Evolutionary conservation across 2,888 invertebrate genomes (phyloP).

Genomic region (Diaprepes abbreviatus): DNA sequence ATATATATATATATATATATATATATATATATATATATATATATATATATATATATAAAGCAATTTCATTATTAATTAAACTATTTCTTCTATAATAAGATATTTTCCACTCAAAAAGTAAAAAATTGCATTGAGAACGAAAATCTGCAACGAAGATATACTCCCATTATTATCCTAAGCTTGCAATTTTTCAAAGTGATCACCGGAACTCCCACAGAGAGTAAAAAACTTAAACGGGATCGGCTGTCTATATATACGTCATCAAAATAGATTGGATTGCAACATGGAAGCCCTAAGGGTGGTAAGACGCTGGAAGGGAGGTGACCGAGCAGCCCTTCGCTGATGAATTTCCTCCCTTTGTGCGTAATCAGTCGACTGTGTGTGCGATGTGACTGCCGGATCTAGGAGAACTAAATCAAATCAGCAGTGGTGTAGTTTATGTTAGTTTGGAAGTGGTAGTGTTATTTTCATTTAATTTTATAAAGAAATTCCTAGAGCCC

Average conservation of each 20-base stretch:
- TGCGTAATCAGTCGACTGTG: slow-evolving; percentile 63
- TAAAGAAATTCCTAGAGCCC: too few species aligned
- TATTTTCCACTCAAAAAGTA: too few species aligned
- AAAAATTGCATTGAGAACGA: neutral
- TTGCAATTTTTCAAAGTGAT: slow-evolving; percentile 48
- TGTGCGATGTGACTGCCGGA: slow-evolving; percentile 56
- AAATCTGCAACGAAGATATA: slow-evolving; percentile 19
- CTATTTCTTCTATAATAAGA: too few species aligned
- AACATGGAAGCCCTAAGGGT: slow-evolving; percentile 45
- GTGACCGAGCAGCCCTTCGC: slow-evolving; percentile 51
- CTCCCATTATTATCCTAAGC: slow-evolving; percentile 36
- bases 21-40: too few species aligned
- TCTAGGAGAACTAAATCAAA: slow-evolving; percentile 48
- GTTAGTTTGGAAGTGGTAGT: too few species aligned
- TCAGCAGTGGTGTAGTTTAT: slow-evolving; percentile 36
- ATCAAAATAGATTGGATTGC: slow-evolving; percentile 51
- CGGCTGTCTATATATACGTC: slow-evolving; percentile 49
- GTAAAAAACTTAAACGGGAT: slow-evolving; percentile 47
- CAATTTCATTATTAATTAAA: too few species aligned
- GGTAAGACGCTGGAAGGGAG: slow-evolving; percentile 57
- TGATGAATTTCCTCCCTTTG: slow-evolving; percentile 64
- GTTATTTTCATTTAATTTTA: too few species aligned
- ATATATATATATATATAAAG: too few species aligned
- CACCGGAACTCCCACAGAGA: slow-evolving; percentile 45
- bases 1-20: too few species aligned